Evolutionary conservation across 2,113 vertebrate genomes (phyloP).

Genomic region (Boulengeromyrus knoepffleri): DNA sequence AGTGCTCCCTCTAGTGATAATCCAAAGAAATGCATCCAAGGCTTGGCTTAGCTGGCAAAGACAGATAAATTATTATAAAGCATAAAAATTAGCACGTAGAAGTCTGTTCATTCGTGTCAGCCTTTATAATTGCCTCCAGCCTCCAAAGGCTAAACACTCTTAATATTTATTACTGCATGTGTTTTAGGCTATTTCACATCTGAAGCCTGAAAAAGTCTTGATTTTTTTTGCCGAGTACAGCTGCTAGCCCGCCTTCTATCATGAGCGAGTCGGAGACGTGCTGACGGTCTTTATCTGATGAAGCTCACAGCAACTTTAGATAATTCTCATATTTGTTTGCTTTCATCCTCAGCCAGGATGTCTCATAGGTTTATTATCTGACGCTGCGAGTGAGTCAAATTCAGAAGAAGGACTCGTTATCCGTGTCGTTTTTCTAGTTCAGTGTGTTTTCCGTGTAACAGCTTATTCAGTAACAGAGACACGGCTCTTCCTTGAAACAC

Average conservation of each 20-base stretch:
- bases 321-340: constrained; percentile 52
- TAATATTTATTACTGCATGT: not conserved
- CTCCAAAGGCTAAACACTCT: not conserved
- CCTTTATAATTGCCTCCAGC: not conserved
- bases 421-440: not conserved
- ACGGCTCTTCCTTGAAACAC: not conserved
- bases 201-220: not conserved
- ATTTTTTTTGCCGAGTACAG: not conserved
- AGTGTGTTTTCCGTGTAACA: not conserved
- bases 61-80: not conserved
- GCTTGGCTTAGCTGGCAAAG: not conserved
- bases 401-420: not conserved
- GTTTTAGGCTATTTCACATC: not conserved
- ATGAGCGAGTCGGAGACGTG: constrained; percentile 36
- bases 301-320: constrained; percentile 41
- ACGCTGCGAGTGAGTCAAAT: not conserved
- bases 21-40: not conserved
- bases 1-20: constrained; percentile 30
- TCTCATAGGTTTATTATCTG: not conserved
- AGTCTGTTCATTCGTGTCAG: not conserved
- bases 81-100: not conserved
- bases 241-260: not conserved
- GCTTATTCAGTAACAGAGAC: not conserved
- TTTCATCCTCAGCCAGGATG: constrained; percentile 17
- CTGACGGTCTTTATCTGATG: constrained; percentile 32